Evolutionary conservation across 2,888 invertebrate genomes (phyloP).

Genomic region (Microctonus aethiopoides): DNA sequence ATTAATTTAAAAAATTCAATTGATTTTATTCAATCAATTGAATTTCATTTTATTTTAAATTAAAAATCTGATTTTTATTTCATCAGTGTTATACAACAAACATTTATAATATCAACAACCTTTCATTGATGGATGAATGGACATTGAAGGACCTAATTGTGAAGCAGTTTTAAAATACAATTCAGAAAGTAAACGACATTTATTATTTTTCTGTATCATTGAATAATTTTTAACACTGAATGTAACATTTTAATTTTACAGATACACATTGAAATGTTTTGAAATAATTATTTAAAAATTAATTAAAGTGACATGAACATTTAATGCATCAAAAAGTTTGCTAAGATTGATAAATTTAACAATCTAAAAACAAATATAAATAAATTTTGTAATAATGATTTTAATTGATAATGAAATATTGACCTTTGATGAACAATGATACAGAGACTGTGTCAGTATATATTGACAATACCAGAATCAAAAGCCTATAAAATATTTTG

Average conservation of each 20-base stretch:
- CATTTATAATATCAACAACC: slow-evolving; percentile 55
- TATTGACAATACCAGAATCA: slow-evolving; percentile 78
- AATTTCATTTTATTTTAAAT: neutral
- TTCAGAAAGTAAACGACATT: slow-evolving; percentile 75
- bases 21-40: neutral
- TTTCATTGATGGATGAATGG: slow-evolving; percentile 72
- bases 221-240: slow-evolving; percentile 71
- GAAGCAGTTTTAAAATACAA: slow-evolving; percentile 73
- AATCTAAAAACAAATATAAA: slow-evolving; percentile 53
- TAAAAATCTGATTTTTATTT: neutral
- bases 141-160: slow-evolving; percentile 73
- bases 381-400: too few species aligned
- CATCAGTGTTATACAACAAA: neutral
- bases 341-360: slow-evolving; percentile 74
- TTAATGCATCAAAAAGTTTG: slow-evolving; percentile 71
- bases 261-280: slow-evolving; percentile 73
- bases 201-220: slow-evolving; percentile 72
- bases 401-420: slow-evolving; percentile 52
- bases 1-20: neutral
- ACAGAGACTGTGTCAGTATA: slow-evolving; percentile 74
- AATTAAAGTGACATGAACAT: slow-evolving; percentile 68
- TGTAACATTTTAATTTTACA: slow-evolving; percentile 73
- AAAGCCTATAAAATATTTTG: slow-evolving; percentile 79
- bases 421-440: slow-evolving; percentile 78
- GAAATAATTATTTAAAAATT: slow-evolving; percentile 9